phyloP scores from a whole-genome alignment of 2,797 vertebrate species.

The Rhinoraja longicauda region DNA sequence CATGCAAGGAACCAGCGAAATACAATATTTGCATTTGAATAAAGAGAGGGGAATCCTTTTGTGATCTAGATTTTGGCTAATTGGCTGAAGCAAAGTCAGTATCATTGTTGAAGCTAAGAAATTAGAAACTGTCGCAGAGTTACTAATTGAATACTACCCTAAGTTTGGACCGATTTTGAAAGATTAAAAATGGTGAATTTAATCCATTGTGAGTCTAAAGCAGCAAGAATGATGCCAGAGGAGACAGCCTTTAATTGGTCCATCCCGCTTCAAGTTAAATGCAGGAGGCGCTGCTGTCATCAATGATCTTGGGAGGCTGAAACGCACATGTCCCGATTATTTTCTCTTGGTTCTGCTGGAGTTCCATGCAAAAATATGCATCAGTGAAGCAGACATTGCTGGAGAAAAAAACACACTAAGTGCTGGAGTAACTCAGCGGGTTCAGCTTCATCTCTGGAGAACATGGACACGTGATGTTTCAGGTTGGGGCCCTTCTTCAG shows the following conservation, averaged over 20 bases:
- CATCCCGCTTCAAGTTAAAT: neutral
- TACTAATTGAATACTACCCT: too few species aligned
- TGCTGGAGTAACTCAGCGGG: too few species aligned
- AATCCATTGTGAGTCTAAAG: neutral
- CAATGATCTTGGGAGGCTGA: neutral
- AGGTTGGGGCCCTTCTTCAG: too few species aligned
- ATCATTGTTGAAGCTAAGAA: too few species aligned
- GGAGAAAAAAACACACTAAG: neutral
- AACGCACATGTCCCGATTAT: neutral
- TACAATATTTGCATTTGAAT: neutral
- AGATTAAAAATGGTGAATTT: neutral
- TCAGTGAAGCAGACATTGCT: too few species aligned
- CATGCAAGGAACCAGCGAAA: neutral
- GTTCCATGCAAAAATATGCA: too few species aligned
- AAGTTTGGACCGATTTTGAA: too few species aligned
- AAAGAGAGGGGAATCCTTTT: neutral
- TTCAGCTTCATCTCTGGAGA: too few species aligned
- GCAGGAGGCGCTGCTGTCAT: too few species aligned
- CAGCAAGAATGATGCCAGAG: neutral
- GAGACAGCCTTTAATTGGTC: neutral
- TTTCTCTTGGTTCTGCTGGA: too few species aligned
- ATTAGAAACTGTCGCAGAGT: too few species aligned
- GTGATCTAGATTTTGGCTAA: neutral
- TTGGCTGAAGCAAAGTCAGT: neutral
- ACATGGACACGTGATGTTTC: too few species aligned